These are phyloP conservation scores for Stenurella melanura DNA, from an alignment of 2,888 invertebrate species.

Conservation along the genomic window DNA sequence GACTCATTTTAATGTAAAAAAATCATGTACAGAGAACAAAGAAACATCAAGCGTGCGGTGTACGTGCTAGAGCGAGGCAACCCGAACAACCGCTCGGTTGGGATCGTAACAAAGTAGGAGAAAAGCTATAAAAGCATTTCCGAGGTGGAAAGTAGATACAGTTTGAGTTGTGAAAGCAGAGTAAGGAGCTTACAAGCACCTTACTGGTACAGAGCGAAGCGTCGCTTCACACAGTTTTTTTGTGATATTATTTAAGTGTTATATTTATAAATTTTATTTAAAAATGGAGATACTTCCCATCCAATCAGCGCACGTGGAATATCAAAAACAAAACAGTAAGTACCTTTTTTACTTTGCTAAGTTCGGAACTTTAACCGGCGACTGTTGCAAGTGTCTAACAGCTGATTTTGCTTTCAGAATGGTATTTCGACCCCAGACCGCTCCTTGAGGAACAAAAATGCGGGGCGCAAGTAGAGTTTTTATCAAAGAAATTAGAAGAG, in stretches of 20 bases:
- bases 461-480: conserved; percentile 78
- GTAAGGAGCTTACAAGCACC: conserved; percentile 44
- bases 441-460: conserved; percentile 68
- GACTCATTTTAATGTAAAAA: conserved; percentile 29
- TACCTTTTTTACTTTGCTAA: conserved; percentile 44
- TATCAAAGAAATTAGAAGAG: conserved; percentile 85
- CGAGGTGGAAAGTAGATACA: conserved; percentile 40
- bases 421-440: conserved; percentile 69
- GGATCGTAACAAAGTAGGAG: conserved; percentile 56
- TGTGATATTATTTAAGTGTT: conserved; percentile 66
- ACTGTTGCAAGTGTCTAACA: conserved; percentile 8
- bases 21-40: conserved; percentile 52
- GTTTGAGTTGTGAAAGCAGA: conserved; percentile 32
- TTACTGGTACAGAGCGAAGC: conserved; percentile 57
- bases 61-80: conserved; percentile 50
- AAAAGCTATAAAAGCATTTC: conserved; percentile 56
- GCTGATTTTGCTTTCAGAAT: conserved; percentile 64
- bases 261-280: conserved; percentile 60
- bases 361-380: background rate
- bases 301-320: conserved; percentile 64
- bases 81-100: conserved; percentile 38
- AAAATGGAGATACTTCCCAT: conserved; percentile 68
- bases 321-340: conserved; percentile 69
- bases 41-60: conserved; percentile 54
- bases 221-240: conserved; percentile 60